These are phyloP conservation scores for Fragum sueziense DNA, from an alignment of 2,888 invertebrate genomes.

Conservation along the genomic window DNA sequence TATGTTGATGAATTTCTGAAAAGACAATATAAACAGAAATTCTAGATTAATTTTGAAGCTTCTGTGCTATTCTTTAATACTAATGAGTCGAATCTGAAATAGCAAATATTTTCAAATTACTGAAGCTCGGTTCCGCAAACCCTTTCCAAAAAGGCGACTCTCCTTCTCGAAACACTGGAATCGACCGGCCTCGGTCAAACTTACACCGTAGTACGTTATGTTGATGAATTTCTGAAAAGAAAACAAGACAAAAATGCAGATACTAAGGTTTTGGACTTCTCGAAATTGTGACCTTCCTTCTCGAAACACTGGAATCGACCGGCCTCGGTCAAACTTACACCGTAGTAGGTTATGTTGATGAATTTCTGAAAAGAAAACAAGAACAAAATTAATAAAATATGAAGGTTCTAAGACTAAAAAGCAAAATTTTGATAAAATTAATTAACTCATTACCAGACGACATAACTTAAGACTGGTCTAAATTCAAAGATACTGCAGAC, in stretches of 20 bases:
- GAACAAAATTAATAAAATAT: too few relatives aligned
- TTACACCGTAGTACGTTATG: constrained; percentile 55
- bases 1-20: constrained; percentile 54
- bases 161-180: constrained; percentile 62
- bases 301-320: constrained; percentile 64
- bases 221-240: constrained; percentile 51
- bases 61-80: too few relatives aligned
- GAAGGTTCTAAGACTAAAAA: too few relatives aligned
- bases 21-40: not conserved
- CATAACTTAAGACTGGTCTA: too few relatives aligned
- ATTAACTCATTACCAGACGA: too few relatives aligned
- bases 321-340: constrained; percentile 50
- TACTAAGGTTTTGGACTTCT: too few relatives aligned
- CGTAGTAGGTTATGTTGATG: constrained; percentile 58
- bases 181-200: constrained; percentile 54
- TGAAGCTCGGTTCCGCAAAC: constrained; percentile 66
- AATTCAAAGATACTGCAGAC: too few relatives aligned
- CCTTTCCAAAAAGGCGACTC: constrained; percentile 55
- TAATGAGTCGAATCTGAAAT: constrained; percentile 73
- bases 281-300: constrained; percentile 56
- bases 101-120: constrained; percentile 74
- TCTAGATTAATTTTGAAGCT: too few relatives aligned
- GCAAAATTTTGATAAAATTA: too few relatives aligned
- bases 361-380: constrained; percentile 39
- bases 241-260: not conserved